A percentile compares a stretch with the other conserved stretches of the same genome.
Conservation (phyloP, 2,797 vertebrate species). For the Micrastur ruficollis region DNA sequence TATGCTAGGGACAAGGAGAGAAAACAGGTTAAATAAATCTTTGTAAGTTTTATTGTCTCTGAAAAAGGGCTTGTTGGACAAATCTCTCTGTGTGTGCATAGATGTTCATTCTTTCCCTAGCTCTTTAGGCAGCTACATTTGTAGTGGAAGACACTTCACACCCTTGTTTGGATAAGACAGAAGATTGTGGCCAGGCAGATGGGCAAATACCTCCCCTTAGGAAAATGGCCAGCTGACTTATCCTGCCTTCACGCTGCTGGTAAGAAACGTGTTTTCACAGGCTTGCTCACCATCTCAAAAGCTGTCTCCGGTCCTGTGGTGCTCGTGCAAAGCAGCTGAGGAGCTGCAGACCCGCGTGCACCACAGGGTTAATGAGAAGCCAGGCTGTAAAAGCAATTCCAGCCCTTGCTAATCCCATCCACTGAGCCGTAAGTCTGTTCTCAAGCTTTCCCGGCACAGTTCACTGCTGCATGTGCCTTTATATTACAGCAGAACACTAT, state of each 20-base stretch:
- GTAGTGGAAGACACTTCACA: background rate
- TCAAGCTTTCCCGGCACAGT: background rate
- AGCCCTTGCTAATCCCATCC: slow-evolving; percentile 18
- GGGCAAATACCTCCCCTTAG: background rate
- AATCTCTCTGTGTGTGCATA: background rate
- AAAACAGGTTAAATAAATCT: background rate
- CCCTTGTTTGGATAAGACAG: background rate
- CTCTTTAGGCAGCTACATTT: background rate
- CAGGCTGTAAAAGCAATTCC: slow-evolving; percentile 12
- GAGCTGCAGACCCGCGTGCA: background rate
- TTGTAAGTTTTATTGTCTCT: background rate
- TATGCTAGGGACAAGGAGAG: background rate
- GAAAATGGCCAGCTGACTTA: background rate
- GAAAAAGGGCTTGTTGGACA: background rate
- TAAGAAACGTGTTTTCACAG: background rate
- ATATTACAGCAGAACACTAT: background rate
- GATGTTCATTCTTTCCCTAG: background rate
- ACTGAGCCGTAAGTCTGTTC: background rate
- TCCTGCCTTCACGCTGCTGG: background rate
- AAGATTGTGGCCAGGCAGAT: background rate
- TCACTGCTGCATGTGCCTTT: background rate
- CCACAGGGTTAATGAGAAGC: background rate
- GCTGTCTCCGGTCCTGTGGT: background rate
- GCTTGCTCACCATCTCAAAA: background rate
- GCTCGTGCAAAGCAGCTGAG: background rate